A percentile compares a stretch with the other conserved stretches of the same genome.
These are phyloP conservation scores for Acromyrmex charruanus DNA, from an alignment of 1,140 invertebrate genomes.

Conservation along the genomic window DNA sequence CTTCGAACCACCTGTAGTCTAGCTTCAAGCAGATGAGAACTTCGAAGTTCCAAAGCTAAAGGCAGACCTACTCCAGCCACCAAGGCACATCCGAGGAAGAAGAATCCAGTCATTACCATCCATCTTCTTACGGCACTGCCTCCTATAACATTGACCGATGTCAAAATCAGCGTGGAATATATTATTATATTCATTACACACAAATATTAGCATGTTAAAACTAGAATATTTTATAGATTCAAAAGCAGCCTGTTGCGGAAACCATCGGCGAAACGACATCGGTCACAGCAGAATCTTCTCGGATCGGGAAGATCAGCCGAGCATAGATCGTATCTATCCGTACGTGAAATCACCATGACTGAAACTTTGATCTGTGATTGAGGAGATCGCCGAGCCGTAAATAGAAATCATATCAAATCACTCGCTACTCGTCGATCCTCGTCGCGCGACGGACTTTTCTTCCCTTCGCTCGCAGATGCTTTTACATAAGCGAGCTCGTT, in stretches of 20 bases:
- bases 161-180: not conserved
- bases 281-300: not conserved
- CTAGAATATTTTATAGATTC: not conserved
- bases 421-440: constrained; percentile 31
- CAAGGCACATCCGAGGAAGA: constrained; percentile 84
- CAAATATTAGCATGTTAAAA: no score
- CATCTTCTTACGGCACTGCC: constrained; percentile 79
- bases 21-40: constrained; percentile 88
- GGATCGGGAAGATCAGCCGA: constrained; percentile 36
- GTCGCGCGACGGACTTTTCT: constrained; percentile 24
- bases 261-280: not conserved
- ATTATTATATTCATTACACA: no score
- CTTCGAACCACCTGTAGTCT: constrained; percentile 88
- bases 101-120: constrained; percentile 82
- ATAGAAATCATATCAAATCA: constrained; percentile 76
- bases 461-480: not conserved
- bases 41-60: constrained; percentile 87
- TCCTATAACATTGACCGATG: constrained; percentile 63
- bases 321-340: constrained; percentile 39
- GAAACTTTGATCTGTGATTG: constrained; percentile 51
- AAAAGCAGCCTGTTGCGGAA: not conserved
- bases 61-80: constrained; percentile 86
- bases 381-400: constrained; percentile 67
- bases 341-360: constrained; percentile 51
- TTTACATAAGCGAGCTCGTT: constrained; percentile 37